A percentile compares a stretch with the other conserved stretches of the same genome.
phyloP scores from a whole-genome alignment of 1,140 invertebrate genomes.

The Drosophila melanogaster region DNA sequence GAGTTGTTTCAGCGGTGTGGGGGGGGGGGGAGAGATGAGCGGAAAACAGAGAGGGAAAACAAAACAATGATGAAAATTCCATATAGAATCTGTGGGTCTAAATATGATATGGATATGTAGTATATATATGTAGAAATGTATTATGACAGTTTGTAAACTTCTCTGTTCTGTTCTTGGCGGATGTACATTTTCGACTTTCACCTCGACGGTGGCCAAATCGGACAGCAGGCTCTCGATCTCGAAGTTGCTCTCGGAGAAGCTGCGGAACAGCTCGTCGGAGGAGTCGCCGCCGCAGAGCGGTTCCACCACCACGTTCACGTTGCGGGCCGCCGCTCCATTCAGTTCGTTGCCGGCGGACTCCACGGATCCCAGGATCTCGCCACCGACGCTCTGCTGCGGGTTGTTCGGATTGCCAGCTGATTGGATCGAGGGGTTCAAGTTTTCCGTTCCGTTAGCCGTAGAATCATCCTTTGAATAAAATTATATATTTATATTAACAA shows the following conservation, averaged over 20 bases:
- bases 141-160: constrained; percentile 38
- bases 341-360: constrained; percentile 48
- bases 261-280: constrained; percentile 83
- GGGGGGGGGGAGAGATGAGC: constrained; percentile 1
- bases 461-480: constrained; percentile 58
- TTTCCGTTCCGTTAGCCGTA: constrained; percentile 67
- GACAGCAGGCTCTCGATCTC: constrained; percentile 86
- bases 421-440: constrained; percentile 60
- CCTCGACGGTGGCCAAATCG: constrained; percentile 85
- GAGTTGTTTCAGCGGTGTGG: not conserved
- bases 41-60: constrained; percentile 17
- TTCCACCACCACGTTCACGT: constrained; percentile 80
- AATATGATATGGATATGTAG: constrained; percentile 3
- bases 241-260: constrained; percentile 84
- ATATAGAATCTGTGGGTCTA: not conserved
- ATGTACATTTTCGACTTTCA: constrained; percentile 85
- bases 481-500: not conserved
- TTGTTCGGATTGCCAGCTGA: constrained; percentile 80
- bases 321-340: constrained; percentile 63
- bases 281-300: constrained; percentile 80
- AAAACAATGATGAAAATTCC: constrained; percentile 50
- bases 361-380: constrained; percentile 20
- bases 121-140: not conserved
- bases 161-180: constrained; percentile 61
- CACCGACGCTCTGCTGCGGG: constrained; percentile 27